These are phyloP conservation scores for Bombus confusus DNA, from an alignment of 1,140 invertebrate genomes.

Conservation along the genomic window DNA sequence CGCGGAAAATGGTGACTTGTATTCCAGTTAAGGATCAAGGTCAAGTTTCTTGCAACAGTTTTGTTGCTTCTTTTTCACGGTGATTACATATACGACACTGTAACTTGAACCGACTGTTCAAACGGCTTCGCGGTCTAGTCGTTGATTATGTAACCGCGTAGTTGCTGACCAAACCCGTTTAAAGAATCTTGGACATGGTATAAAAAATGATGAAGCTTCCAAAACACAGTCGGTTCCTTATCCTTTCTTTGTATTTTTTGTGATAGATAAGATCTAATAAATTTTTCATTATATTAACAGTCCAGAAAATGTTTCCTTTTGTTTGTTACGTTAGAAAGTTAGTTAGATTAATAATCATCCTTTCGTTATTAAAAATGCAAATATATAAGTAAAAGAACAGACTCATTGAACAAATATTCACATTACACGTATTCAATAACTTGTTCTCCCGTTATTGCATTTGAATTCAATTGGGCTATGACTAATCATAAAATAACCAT, in stretches of 20 bases:
- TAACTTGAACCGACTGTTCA: neutral
- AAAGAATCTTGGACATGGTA: neutral
- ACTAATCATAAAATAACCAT: no score
- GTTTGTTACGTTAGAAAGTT: neutral
- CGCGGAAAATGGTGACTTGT: neutral
- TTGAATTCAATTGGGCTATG: neutral
- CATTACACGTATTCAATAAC: neutral
- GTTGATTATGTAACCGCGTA: neutral
- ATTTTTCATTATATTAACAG: neutral
- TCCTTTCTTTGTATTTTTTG: neutral
- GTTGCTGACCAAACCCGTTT: neutral
- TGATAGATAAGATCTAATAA: neutral
- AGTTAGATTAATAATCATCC: neutral
- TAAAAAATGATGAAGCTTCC: no score
- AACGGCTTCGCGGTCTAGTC: neutral
- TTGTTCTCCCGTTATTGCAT: neutral
- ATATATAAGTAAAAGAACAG: no score
- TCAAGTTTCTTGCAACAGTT: neutral
- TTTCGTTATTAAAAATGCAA: neutral
- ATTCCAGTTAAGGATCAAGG: neutral
- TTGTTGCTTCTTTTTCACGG: neutral
- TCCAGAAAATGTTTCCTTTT: neutral
- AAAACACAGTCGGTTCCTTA: neutral
- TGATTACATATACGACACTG: neutral
- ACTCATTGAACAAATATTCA: no score